Evolutionary conservation across 2,888 invertebrate species (phyloP).

Genomic region (Drosophila leonis): DNA sequence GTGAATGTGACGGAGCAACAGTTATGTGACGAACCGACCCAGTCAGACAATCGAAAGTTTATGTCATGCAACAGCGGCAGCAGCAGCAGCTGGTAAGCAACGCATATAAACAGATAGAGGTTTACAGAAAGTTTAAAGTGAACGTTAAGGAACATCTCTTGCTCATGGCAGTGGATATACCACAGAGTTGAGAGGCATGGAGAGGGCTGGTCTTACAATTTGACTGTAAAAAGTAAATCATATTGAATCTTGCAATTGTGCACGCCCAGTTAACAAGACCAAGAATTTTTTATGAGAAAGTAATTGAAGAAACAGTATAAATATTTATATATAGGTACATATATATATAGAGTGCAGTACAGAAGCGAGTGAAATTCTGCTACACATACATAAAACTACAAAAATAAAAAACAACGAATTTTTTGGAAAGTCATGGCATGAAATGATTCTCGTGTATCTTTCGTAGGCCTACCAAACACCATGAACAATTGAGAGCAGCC

Average conservation of each 20-base stretch:
- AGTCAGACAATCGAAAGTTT: slow-evolving; percentile 82
- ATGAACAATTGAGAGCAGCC: slow-evolving; percentile 76
- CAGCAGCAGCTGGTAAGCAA: slow-evolving; percentile 16
- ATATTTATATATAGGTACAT: background rate
- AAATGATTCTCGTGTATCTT: slow-evolving; percentile 76
- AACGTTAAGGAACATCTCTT: too few relatives aligned
- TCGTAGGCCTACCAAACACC: slow-evolving; percentile 72
- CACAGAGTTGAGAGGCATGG: slow-evolving; percentile 2
- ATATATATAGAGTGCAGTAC: background rate
- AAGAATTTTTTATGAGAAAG: slow-evolving; percentile 54
- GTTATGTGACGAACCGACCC: slow-evolving; percentile 60
- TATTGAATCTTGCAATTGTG: slow-evolving; percentile 8
- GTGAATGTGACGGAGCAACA: slow-evolving; percentile 41
- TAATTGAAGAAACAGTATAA: slow-evolving; percentile 24
- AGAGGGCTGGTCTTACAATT: background rate
- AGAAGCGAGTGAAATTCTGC: slow-evolving; percentile 31
- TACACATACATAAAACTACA: slow-evolving; percentile 5
- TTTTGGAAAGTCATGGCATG: slow-evolving; percentile 69
- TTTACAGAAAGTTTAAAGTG: background rate
- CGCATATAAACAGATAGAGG: background rate
- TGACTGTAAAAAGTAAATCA: slow-evolving; percentile 2
- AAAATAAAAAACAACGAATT: slow-evolving; percentile 22
- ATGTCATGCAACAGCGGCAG: slow-evolving; percentile 68
- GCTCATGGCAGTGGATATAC: background rate
- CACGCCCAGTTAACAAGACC: slow-evolving; percentile 13